Base-by-base conservation (phyloP, 2,113 vertebrate genomes). In the Embiotoca jacksoni region DNA sequence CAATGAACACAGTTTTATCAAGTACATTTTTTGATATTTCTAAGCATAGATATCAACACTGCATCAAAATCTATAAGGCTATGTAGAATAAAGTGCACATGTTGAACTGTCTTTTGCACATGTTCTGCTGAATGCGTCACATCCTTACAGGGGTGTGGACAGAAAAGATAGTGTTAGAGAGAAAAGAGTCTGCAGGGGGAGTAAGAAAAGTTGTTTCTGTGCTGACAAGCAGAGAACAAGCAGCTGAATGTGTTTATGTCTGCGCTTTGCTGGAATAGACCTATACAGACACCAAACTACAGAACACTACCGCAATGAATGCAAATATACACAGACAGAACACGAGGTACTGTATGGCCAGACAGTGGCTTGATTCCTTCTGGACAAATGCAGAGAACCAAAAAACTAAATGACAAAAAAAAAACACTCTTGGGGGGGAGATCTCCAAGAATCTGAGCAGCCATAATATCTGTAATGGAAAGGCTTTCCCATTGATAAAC, bases 161-260 rank as follows among this genome's bases (percentile, higher is more conserved):
- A 33, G 52, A 57, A 37, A 50, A 65, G 57, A 33, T n/a, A 39
- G 69, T 53, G 39, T 50, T 36, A 70, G 67, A 76, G 32, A 39
- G 23, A 6, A 64, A 66, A 32, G 46, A 16, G 8, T 61, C 61
- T 36, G 33, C 47, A 46, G 49, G 66, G 23, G 72, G 67, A 72
- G 54, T 6, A 33, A 62, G 77, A 74, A 80, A 70, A 64, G 67
- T 83, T 82, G 23, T 85, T 50, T 78, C 59, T 85, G 78, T 46
- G 64, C 57, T 50, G 67, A 77, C 46, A 84, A 67, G 65, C 57
- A 64, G 64, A 82, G 66, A 78, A 84, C 87, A 90, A 88, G 80
- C 91, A 92, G 91, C 90, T 91, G 83, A 90, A 81, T 78, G 67
- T 78, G 65, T 89, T 92, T 93, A 92, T 41, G 41, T 75, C 47